Percentiles rank a stretch among this genome's conserved stretches.
phyloP scores from a whole-genome alignment of 1,140 invertebrate genomes.

The Drosophila nigromelanica region DNA sequence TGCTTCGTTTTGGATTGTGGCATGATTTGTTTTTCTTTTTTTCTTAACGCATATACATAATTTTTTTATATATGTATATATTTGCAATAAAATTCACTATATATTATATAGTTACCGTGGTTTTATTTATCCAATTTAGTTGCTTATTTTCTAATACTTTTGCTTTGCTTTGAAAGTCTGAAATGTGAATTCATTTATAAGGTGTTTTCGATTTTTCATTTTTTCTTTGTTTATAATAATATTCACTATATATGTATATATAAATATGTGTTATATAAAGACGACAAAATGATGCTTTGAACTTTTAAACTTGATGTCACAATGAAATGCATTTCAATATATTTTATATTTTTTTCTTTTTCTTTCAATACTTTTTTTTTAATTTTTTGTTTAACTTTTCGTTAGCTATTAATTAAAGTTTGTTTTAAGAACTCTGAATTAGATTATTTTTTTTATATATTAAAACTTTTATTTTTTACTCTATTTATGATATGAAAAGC shows the following conservation, averaged over 20 bases:
- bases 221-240: conserved; percentile 13
- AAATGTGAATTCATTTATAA: conserved; percentile 75
- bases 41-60: too few relatives aligned
- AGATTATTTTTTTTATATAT: conserved; percentile 18
- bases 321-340: conserved; percentile 37
- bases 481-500: conserved; percentile 45
- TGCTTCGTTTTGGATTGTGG: too few relatives aligned
- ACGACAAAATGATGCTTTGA: conserved; percentile 78
- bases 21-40: too few relatives aligned
- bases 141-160: conserved; percentile 46
- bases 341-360: conserved; percentile 19
- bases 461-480: conserved; percentile 20
- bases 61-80: background rate
- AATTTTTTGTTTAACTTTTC: conserved; percentile 46
- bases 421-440: conserved; percentile 27
- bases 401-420: conserved; percentile 23
- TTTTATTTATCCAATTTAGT: conserved; percentile 26
- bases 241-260: conserved; percentile 35
- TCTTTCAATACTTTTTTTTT: conserved; percentile 16
- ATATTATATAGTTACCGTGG: conserved; percentile 20
- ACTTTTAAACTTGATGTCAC: conserved; percentile 59
- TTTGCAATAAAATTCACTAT: conserved; percentile 72
- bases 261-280: conserved; percentile 65
- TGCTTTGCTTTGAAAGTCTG: conserved; percentile 73
- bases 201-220: conserved; percentile 36